Evolutionary conservation across 2,797 vertebrate species (phyloP).

Genomic region (Hephaestus fuliginosus): DNA sequence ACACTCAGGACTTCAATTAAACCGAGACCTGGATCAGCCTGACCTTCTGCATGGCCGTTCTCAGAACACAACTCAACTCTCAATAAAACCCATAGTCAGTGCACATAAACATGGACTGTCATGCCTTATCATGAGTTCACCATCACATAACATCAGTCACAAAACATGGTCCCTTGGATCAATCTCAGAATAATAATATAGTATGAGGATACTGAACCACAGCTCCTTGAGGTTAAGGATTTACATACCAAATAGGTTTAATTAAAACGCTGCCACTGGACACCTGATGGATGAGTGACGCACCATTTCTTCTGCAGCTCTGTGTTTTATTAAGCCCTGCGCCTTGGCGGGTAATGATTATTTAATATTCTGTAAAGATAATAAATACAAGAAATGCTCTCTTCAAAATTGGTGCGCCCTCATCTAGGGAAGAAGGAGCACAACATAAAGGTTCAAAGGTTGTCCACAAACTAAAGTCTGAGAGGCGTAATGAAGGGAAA

Average conservation of each 20-base stretch:
- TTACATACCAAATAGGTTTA: conserved; percentile 27
- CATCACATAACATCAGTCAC: not conserved
- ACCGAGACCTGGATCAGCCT: conserved; percentile 30
- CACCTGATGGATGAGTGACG: conserved; percentile 27
- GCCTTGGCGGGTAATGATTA: conserved; percentile 8
- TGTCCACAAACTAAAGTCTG: not conserved
- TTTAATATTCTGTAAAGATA: conserved; percentile 15
- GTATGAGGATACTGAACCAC: not conserved
- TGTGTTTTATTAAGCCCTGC: not conserved
- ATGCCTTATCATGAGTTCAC: too few species aligned
- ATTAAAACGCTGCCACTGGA: conserved; percentile 15
- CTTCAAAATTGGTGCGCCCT: not conserved
- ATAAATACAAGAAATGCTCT: not conserved
- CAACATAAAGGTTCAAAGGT: not conserved
- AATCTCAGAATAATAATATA: not conserved
- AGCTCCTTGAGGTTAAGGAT: not conserved
- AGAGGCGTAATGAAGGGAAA: not conserved
- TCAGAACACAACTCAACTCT: conserved; percentile 23
- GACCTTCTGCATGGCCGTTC: conserved; percentile 38
- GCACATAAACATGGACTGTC: not conserved
- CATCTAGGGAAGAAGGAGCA: not conserved
- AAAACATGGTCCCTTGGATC: not conserved
- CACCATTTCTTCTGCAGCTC: not conserved
- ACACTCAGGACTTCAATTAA: conserved; percentile 53
- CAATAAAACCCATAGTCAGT: not conserved